Conservation (phyloP, 1,140 invertebrate genomes). For the Hycleus phaleratus region DNA sequence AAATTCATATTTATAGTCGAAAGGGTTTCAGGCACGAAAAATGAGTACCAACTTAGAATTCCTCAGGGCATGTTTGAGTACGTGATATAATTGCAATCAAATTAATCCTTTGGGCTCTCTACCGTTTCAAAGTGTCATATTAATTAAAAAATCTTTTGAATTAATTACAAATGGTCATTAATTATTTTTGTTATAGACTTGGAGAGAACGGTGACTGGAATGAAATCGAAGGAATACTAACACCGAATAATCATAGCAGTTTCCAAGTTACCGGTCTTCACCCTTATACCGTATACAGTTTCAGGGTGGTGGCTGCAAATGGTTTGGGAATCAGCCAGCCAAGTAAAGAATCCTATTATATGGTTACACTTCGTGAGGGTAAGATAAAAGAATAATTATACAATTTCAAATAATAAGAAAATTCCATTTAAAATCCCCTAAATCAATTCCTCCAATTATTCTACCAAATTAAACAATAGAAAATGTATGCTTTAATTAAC, state of each 20-base stretch:
- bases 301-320: slow-evolving; percentile 64
- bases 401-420: no score
- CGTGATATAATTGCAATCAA: no score
- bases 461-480: no score
- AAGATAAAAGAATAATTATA: slow-evolving; percentile 26
- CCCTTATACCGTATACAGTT: slow-evolving; percentile 71
- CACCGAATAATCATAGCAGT: slow-evolving; percentile 55
- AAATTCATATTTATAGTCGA: no score
- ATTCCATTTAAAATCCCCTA: no score
- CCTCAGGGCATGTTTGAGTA: no score
- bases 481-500: slow-evolving; percentile 1
- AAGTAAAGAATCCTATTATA: slow-evolving; percentile 67
- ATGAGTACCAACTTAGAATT: no score
- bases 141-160: no score
- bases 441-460: no score
- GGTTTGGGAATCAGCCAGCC: slow-evolving; percentile 59
- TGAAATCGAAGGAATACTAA: slow-evolving; percentile 53
- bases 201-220: slow-evolving; percentile 60
- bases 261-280: slow-evolving; percentile 57
- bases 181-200: slow-evolving; percentile 47
- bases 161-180: neutral
- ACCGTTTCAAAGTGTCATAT: no score
- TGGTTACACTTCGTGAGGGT: slow-evolving; percentile 69
- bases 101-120: no score
- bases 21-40: no score